Evolutionary conservation across 2,113 vertebrate genomes (phyloP).

Genomic region (Anoura caudifer): DNA sequence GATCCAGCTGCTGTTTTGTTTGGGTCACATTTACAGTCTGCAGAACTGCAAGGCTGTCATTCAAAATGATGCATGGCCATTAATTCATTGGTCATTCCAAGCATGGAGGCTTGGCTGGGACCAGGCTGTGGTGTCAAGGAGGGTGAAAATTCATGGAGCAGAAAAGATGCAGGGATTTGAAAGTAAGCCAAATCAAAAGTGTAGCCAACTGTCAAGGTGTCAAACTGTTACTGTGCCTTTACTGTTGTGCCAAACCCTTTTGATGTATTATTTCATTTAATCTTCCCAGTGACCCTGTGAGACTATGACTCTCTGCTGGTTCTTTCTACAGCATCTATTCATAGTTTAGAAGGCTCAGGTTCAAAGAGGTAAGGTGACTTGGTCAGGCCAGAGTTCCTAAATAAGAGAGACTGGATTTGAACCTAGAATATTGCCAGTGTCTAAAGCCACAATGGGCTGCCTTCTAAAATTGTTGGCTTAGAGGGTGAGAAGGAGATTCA

Average conservation of each 20-base stretch:
- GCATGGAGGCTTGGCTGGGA: not conserved
- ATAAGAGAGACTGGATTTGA: not conserved
- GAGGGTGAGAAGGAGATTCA: not conserved
- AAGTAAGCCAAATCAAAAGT: not conserved
- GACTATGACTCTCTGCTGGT: not conserved
- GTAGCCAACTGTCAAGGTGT: not conserved
- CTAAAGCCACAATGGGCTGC: not conserved
- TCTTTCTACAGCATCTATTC: not conserved
- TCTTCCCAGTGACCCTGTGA: not conserved
- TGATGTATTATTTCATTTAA: not conserved
- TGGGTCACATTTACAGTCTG: not conserved
- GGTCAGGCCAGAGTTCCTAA: not conserved
- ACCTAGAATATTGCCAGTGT: not conserved
- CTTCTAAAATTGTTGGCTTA: not conserved
- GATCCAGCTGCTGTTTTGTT: not conserved
- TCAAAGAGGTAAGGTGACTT: not conserved
- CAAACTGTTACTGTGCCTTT: not conserved
- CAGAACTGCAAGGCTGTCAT: not conserved
- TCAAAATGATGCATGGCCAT: not conserved
- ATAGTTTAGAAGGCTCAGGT: not conserved
- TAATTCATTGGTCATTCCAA: not conserved
- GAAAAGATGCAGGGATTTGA: not conserved
- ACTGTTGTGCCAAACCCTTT: not conserved
- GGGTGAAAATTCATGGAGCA: not conserved
- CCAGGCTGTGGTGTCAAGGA: not conserved